Evolutionary conservation across 2,113 vertebrate species (phyloP), one percentile per base, ranked within the genome.

Genomic region (Phylloscopus trochiloides): DNA sequence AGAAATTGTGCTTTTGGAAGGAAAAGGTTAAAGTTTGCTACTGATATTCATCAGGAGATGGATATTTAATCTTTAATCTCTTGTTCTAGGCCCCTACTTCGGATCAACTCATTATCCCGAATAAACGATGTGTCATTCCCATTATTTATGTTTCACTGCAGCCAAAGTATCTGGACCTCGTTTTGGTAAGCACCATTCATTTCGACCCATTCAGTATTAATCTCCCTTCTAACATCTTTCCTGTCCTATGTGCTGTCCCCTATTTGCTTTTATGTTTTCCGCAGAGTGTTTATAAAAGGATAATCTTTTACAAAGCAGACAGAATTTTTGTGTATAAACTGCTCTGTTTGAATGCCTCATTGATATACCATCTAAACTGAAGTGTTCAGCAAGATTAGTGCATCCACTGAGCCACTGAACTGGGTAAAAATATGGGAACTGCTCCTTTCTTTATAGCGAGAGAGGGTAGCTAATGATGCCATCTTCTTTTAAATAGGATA

Each of bases 51-150:
- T 98, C 98, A 98, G 97, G 98, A 98, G 98, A 98, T 98, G 98
- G 98, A 98, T 98, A 98, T 98, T 98, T 98, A 98, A 99, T 99
- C 98, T 98, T 98, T 98, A 98, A 98, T 98, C 98, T 98, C 98
- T 98, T 98, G 97, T 98, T 98, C 98, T 98, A 97, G 98, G 96
- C 97, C 97, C 97, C 97, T 97, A 98, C 98, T 98, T 98, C 94
- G 97, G 98, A 98, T 98, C 98, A 98, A 98, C 98, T 98, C 98
- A 98, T 98, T 98, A 98, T 98, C 98, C 98, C 93, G 90, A 98
- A 98, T 98, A 98, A 99, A 98, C 97, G 97, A 98, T 96, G 98
- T 98, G 98, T 98, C 98, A 98, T 98, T 98, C 98, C 98, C 98
- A 99, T 98, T 99, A 98, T 98, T 98, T 98, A 98, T 98, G 98